These are phyloP conservation scores for Brachystomella parvula DNA, from an alignment of 1,140 invertebrate species.

Conservation along the genomic window DNA sequence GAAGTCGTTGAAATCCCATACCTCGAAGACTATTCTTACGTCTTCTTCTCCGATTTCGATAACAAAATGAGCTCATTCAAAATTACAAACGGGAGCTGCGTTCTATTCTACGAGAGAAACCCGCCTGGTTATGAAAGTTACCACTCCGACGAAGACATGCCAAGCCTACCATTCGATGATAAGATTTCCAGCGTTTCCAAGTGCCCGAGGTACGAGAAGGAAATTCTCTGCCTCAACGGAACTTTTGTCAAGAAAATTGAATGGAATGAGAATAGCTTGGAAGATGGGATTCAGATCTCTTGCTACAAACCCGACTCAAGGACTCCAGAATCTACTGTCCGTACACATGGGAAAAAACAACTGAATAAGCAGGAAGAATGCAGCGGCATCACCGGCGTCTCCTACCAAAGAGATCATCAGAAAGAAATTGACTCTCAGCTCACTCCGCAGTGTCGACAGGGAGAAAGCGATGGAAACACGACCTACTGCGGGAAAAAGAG, in stretches of 20 bases:
- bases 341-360: neutral
- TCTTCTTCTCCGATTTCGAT: neutral
- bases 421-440: neutral
- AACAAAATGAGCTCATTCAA: neutral
- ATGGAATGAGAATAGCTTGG: neutral
- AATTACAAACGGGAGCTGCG: neutral
- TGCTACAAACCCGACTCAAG: neutral
- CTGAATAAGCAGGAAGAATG: neutral
- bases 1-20: no score
- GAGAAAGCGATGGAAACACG: neutral
- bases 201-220: neutral
- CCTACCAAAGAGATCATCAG: neutral
- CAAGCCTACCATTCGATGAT: neutral
- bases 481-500: neutral
- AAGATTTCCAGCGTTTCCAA: neutral
- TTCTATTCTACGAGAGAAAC: neutral
- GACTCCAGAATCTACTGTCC: neutral
- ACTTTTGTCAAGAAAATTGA: constrained; percentile 2
- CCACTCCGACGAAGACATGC: neutral
- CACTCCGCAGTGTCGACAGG: neutral
- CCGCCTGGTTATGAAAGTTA: neutral
- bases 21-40: neutral
- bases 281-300: neutral
- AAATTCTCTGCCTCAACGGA: neutral
- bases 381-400: neutral